A percentile compares a stretch with the other conserved stretches of the same genome.
These are phyloP conservation scores for Metopia argyrocephala DNA, from an alignment of 2,888 invertebrate species.

Conservation along the genomic window DNA sequence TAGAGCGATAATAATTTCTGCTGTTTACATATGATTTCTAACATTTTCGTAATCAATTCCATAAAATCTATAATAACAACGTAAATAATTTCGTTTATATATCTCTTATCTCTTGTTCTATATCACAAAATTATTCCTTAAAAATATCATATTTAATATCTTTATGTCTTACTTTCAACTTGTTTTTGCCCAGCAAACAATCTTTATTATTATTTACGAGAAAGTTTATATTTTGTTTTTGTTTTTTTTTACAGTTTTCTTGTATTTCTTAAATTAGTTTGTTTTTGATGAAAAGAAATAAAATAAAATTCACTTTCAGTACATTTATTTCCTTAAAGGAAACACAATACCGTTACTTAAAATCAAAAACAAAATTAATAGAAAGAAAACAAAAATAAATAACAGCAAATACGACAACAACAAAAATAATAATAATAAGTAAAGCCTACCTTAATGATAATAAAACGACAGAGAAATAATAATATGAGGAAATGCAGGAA, in stretches of 20 bases:
- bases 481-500: not conserved
- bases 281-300: not conserved
- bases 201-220: not conserved
- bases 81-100: no score
- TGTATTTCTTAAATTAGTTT: not conserved
- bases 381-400: not conserved
- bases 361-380: not conserved
- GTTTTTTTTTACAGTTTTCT: not conserved
- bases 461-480: not conserved
- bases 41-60: no score
- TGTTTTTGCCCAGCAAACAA: no score
- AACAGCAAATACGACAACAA: not conserved
- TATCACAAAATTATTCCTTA: no score
- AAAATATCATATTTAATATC: no score
- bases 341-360: slow-evolving; percentile 9
- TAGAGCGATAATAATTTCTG: no score
- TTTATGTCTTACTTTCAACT: no score
- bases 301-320: slow-evolving; percentile 41
- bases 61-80: no score
- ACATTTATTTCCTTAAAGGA: slow-evolving; percentile 36
- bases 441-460: not conserved
- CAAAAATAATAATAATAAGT: not conserved
- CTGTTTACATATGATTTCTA: no score
- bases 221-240: not conserved
- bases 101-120: no score